Evolutionary conservation across 2,888 invertebrate species (phyloP), one percentile per base, ranked within the genome.

Genomic region (Pachycephus smyrnensis): DNA sequence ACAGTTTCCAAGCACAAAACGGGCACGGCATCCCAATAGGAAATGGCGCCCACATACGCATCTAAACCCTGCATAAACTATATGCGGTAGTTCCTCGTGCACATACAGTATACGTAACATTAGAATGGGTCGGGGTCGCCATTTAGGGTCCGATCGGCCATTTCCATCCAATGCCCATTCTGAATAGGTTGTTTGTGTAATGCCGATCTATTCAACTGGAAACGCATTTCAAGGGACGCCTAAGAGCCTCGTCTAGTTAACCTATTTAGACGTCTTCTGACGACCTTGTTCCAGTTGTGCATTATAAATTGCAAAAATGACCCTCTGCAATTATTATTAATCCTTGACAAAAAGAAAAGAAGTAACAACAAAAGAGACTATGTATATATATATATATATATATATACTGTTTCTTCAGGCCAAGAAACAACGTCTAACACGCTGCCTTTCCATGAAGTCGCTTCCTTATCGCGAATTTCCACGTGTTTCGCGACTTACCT

Each of bases 131-230:
- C 83, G 84, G 82, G 83, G 83, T 82, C 81, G 82, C 73, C 80
- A 80, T 82, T 86, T 86, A 79, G 83, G 84, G 82, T 80, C 86
- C 83, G 82, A 85, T 77, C 86, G 80, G 84, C 82, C 84, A 88
- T 86, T 88, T 87, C 87, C 85, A 85, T 82, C 83, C 84, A 82
- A 79, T 76, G 77, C 80, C 80, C 77, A 82, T 79, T 82, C 80
- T 82, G 84, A 84, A 86, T 84, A 84, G 83, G 36, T 76, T 81
- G 80, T 83, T 82, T 82, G 81, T 80, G 78, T 71, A 76, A 74
- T 73, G 76, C 71, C 31, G 69, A n/a, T 68, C 68, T 68, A 33
- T 68, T 75, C 76, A 75, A 75, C 76, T 77, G 77, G 81, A 80
- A 81, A 78, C 76, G 75, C 78, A 81, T 77, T 82, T 77, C 81